Base-by-base conservation (phyloP, 1,140 invertebrate species). In the Aphelinus certus region DNA sequence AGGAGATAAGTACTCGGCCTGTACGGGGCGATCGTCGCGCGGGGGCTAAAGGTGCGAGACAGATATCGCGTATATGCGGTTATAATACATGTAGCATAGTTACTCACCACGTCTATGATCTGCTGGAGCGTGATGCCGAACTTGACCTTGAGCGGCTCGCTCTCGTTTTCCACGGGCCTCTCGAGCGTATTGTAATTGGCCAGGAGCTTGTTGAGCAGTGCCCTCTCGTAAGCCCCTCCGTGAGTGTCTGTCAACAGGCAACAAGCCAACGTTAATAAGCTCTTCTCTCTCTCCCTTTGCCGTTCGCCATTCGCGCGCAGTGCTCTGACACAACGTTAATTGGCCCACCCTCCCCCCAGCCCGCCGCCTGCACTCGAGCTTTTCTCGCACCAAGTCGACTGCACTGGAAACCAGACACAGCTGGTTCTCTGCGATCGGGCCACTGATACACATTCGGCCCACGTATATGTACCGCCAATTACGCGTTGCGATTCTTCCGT, bases 121-220 rank as follows among this genome's bases (percentile, higher is more conserved):
- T 99, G 98, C 88, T 98, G 97, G 76, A 99, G 89, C 67, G 96
- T 97, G 81, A 99, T 92, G 79, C 97, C 97, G 85, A 99, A 97
- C 82, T 92, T 95, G 71, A 99, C 96, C 87, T 96, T 92, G 57
- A 99, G 90, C 9, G 97, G 93, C 81, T 97, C 93, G 71, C 95
- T 95, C 90, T 98, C 97, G 87, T 98, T 98, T 78, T 93, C 93
- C 43, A 99, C 97, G 42, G 98, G 98, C 86, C 98, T 90, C 89
- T 99, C 97, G 82, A 98, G 91, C 73, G 94, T 94, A 88, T 99
- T 98, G 90, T 99, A 99, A 81, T 95, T 94, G 85, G 95, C 95
- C 81, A 94, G 92, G 79, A 98, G 90, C 82, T 94, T 89, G 84
- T 97, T 94, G 80, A 98, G 91, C 77, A 98, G 90, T 80, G 92